phyloP scores from a whole-genome alignment of 2,888 invertebrate genomes.

The Ornithoptera alexandrae region DNA sequence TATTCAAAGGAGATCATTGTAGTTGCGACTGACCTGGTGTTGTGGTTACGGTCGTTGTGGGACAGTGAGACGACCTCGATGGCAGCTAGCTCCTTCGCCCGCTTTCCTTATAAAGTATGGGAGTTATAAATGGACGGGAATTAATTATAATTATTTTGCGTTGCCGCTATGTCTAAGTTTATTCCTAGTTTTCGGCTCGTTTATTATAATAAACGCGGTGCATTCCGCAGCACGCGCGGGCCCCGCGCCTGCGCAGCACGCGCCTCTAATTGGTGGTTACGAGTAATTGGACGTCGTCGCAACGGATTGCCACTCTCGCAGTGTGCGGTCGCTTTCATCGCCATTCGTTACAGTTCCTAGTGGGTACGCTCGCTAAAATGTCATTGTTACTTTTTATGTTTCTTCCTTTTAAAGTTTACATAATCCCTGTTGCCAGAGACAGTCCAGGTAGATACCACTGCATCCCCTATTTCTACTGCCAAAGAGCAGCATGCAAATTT shows the following conservation, averaged over 20 bases:
- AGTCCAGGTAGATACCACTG: too few species aligned
- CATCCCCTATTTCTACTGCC: too few species aligned
- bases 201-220: constrained; percentile 47
- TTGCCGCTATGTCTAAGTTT: neutral
- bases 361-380: constrained; percentile 2
- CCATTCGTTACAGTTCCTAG: constrained; percentile 11
- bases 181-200: constrained; percentile 23
- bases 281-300: constrained; percentile 47
- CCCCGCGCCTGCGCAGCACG: constrained; percentile 46
- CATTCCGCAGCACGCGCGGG: constrained; percentile 51
- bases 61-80: too few species aligned
- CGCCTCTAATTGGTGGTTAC: constrained; percentile 50
- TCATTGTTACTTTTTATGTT: neutral
- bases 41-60: too few species aligned
- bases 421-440: neutral
- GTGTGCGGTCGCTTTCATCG: constrained; percentile 37
- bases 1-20: too few species aligned
- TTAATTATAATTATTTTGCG: neutral
- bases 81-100: too few species aligned
- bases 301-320: constrained; percentile 36
- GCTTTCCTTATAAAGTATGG: too few species aligned
- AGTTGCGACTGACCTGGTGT: too few species aligned
- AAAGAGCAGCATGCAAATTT: too few species aligned
- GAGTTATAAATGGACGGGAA: neutral
- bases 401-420: neutral